Evolutionary conservation across 2,888 invertebrate species (phyloP).

Genomic region (Archips crataeganus): DNA sequence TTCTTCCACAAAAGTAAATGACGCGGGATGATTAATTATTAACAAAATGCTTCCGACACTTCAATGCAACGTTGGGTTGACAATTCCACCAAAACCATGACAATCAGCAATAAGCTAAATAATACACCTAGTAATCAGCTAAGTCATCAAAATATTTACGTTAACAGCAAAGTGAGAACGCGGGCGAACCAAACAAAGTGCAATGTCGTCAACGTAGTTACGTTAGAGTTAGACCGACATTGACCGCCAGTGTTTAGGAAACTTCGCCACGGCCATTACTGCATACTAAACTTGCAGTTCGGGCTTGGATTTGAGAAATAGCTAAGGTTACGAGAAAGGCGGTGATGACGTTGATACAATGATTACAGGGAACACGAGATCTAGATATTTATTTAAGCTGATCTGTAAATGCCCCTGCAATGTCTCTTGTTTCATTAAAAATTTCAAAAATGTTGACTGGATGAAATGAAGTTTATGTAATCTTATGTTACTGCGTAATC

Average conservation of each 20-base stretch:
- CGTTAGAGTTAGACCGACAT: slow-evolving; percentile 11
- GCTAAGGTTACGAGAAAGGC: background rate
- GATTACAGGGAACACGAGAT: background rate
- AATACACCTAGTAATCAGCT: too few relatives aligned
- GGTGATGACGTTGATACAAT: background rate
- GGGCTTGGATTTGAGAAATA: background rate
- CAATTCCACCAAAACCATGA: too few relatives aligned
- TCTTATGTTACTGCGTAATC: too few relatives aligned
- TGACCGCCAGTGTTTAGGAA: slow-evolving; percentile 9
- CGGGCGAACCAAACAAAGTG: background rate
- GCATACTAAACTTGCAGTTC: background rate
- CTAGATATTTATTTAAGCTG: background rate
- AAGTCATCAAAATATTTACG: background rate
- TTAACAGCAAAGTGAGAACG: background rate
- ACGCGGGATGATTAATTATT: too few relatives aligned
- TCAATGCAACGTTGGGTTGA: too few relatives aligned
- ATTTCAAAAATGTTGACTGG: too few relatives aligned
- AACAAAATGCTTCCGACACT: background rate
- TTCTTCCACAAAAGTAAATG: too few relatives aligned
- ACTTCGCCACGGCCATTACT: background rate
- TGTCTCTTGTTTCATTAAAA: too few relatives aligned
- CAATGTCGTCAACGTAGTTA: slow-evolving; percentile 8
- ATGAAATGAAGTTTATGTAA: too few relatives aligned
- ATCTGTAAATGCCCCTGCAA: too few relatives aligned
- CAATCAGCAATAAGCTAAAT: too few relatives aligned